Conservation (phyloP, 2,113 vertebrate genomes). For the Solea solea region DNA sequence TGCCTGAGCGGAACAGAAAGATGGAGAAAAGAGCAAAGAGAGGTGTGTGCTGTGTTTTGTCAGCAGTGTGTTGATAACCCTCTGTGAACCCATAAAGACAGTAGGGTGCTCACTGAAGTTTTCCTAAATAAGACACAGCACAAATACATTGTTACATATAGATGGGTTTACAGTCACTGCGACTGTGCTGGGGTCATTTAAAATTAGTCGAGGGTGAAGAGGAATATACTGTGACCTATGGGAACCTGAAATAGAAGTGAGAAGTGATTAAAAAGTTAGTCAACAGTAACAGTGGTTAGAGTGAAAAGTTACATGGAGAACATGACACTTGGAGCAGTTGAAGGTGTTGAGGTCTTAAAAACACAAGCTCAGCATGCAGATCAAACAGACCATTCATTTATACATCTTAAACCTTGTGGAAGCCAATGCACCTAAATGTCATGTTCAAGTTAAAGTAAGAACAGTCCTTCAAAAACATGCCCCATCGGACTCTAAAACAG, state of each 20-base stretch:
- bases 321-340: background rate
- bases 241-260: conserved; percentile 37
- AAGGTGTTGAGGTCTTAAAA: background rate
- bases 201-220: conserved; percentile 29
- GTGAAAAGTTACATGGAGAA: background rate
- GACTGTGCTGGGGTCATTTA: conserved; percentile 31
- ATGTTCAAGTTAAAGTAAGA: background rate
- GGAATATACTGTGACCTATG: conserved; percentile 39
- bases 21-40: background rate
- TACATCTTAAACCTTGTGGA: background rate
- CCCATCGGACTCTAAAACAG: too few relatives aligned
- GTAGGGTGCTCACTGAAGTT: conserved; percentile 24
- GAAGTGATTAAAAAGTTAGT: conserved; percentile 5
- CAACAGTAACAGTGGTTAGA: background rate
- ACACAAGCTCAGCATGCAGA: background rate
- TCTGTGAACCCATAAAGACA: conserved; percentile 58
- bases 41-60: conserved; percentile 34
- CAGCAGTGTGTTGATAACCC: conserved; percentile 45
- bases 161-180: conserved; percentile 16
- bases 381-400: background rate
- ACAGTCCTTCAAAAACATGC: background rate
- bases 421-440: background rate
- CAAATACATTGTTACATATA: conserved; percentile 24
- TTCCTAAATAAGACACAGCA: conserved; percentile 48
- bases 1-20: background rate